Percentiles rank a stretch among this genome's conserved stretches.
Conservation (phyloP, 2,113 vertebrate species). For the Nibea coibor region DNA sequence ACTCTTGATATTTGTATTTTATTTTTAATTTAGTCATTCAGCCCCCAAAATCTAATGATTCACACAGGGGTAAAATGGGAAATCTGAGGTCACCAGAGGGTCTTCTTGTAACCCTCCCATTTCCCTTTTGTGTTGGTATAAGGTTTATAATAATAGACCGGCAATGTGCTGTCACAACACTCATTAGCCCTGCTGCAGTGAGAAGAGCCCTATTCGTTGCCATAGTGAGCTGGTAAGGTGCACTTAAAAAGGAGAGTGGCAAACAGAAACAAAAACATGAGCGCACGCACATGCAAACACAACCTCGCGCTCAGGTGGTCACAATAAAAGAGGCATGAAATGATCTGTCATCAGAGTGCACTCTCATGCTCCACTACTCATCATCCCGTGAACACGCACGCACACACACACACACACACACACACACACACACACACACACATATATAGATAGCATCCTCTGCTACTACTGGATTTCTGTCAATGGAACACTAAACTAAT, state of each 20-base stretch:
- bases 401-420: not conserved
- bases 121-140: constrained; percentile 44
- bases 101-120: constrained; percentile 29
- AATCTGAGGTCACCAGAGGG: constrained; percentile 35
- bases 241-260: constrained; percentile 71
- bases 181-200: constrained; percentile 74
- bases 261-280: constrained; percentile 67
- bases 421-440: not conserved
- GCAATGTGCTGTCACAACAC: constrained; percentile 62
- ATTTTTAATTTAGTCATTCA: not conserved
- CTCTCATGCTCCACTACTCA: constrained; percentile 62
- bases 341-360: constrained; percentile 83
- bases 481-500: constrained; percentile 64
- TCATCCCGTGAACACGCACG: not conserved
- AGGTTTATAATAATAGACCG: constrained; percentile 59
- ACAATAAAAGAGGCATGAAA: constrained; percentile 75
- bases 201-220: constrained; percentile 78
- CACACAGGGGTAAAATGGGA: not conserved
- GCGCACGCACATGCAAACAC: constrained; percentile 42
- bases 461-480: constrained; percentile 32
- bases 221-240: constrained; percentile 80
- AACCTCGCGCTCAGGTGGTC: constrained; percentile 60
- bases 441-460: constrained; percentile 1
- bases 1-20: not conserved
- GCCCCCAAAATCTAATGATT: not conserved